Base-by-base conservation (phyloP, 2,113 vertebrate genomes). In the Hylia prasina region DNA sequence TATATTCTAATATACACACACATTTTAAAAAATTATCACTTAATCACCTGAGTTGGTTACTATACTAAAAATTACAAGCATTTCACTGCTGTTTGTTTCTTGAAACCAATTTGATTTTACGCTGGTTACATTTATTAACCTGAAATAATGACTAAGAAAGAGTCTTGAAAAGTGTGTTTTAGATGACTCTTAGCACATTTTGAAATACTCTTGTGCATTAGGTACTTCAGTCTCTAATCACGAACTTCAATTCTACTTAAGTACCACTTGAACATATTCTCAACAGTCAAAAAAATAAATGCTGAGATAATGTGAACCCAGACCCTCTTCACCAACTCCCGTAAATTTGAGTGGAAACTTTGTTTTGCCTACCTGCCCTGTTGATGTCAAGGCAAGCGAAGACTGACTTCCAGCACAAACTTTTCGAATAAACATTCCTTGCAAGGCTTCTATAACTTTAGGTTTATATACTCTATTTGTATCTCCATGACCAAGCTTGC, bases 401-500 rank as follows among this genome's bases (percentile, higher is more conserved):
- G 98, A 99, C 35, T 99, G 98, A 92, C 98, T 99, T 37, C 98
- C 98, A 66, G 98, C 98, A 94, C 98, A 99, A 56, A 99, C 98
- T 96, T 99, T 99, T 37, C 98, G 97, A 95, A 98, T 98, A 84
- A 99, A 99, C 98, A 99, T 98, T 96, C 98, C 98, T 89, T 99
- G 98, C 64, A 99, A 97, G 75, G 98, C 98, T 97, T 98, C 98
- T 96, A 98, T 98, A 75, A 99, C 98, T 97, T 99, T 99, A 78
- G 98, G 98, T 91, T 99, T 99, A 95, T 99, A 99, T 1, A 99
- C 98, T 96, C 98, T 97, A n/a, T 99, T 99, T 45, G 98, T 99
- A 93, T 99, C 98, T 69, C 98, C 98, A 66, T 99, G 98, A 84
- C 98, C 98, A 91, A 99, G 98, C 87, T 99, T 99, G 51, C 98